phyloP scores from a whole-genome alignment of 2,797 vertebrate genomes.

The Harpagifer antarcticus region DNA sequence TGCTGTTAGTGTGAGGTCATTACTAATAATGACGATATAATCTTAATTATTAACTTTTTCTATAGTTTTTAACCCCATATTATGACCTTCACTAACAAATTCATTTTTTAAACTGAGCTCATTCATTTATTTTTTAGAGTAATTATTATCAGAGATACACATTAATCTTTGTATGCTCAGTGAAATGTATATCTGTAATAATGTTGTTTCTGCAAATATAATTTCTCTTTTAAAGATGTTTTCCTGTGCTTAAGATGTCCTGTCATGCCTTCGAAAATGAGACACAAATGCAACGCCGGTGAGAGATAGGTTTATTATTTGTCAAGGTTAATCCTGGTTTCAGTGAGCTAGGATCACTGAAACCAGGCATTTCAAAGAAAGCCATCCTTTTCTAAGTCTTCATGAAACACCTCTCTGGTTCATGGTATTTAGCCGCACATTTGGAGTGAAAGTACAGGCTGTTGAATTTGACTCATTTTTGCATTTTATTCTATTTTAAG shows the following conservation, averaged over 20 bases:
- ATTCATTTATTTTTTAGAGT: background rate
- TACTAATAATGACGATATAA: background rate
- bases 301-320: background rate
- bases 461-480: slow-evolving; percentile 13
- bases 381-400: background rate
- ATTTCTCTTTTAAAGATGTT: background rate
- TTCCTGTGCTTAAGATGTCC: slow-evolving; percentile 1
- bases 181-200: background rate
- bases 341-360: background rate
- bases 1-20: no score
- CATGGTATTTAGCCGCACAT: slow-evolving; percentile 1
- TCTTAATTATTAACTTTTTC: background rate
- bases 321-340: background rate
- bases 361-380: background rate
- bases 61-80: background rate
- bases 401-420: slow-evolving; percentile 22
- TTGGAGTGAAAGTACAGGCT: slow-evolving; percentile 14
- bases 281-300: background rate
- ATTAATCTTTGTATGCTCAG: background rate
- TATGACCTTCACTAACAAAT: background rate
- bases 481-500: slow-evolving; percentile 16
- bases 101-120: no score
- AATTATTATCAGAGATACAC: background rate
- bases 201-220: background rate
- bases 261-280: background rate